Evolutionary conservation across 92 coral and sea anemone genomes (phyloP), one percentile per base, ranked within the genome.

Genomic region (Phenganax subtilis): DNA sequence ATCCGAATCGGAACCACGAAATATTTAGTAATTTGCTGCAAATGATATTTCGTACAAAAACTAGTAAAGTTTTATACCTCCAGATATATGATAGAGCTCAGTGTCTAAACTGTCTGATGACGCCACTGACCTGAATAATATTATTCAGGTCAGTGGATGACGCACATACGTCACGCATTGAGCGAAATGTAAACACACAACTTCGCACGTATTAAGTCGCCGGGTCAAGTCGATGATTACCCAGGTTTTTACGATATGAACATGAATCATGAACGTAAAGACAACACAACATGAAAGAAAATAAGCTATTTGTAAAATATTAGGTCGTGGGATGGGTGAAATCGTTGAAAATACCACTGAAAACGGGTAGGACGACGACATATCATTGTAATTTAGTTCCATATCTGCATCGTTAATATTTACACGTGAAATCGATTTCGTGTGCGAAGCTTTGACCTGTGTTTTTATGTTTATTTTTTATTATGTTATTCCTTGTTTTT

Each of bases 301-400:
- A 31, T 10, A 3, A 28, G 16, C 20, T 14, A 20, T 3, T 30
- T 25, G 2, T 51, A 10, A 51, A 8, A 72, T 72, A 54, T 25
- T 9, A 62, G 14, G 47, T 12, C 44, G n/a, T 55, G n/a, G 3
- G 51, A 75, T 75, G 68, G 68, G 68, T 62, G 81, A 76, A 56
- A 56, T 28, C 68, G 68, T 27, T 20, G 81, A 57, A 76, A 57
- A 57, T 76, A 65, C 62, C 10, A 15, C 68, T 0, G 81, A 76
- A 56, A 57, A 76, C 58, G 28, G 81, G 81, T 76, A 25, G 5
- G 81, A 14, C 47, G 10, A 12, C 12, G 3, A 61, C 11, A 61
- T 0, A 15, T 17, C 67, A 17, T 61, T 61, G 6, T 61, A 28
- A 28, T 15, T 15, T 61, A 25, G n/a, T 61, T 12, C n/a, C 20